These are phyloP conservation scores for Ptychochromis oligacanthus DNA, from an alignment of 2,113 vertebrate genomes.

Conservation along the genomic window DNA sequence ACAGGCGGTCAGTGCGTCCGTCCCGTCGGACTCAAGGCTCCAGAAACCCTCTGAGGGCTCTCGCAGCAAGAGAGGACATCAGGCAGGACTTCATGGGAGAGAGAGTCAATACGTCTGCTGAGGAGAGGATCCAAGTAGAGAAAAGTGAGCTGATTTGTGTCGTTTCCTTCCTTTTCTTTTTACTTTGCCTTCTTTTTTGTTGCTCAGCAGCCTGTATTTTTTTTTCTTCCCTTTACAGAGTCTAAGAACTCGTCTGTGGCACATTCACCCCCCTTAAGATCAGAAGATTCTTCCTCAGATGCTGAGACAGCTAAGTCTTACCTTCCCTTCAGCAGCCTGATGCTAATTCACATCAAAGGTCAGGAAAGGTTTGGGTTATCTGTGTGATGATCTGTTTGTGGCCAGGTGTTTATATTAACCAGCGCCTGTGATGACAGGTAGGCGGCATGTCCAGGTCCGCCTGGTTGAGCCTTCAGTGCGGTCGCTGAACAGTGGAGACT, in stretches of 20 bases:
- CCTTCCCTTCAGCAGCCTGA: slow-evolving; percentile 75
- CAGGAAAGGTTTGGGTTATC: background rate
- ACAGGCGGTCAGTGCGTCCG: slow-evolving; percentile 80
- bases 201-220: background rate
- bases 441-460: slow-evolving; percentile 79
- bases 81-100: slow-evolving; percentile 81
- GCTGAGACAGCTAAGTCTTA: slow-evolving; percentile 26
- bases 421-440: slow-evolving; percentile 68
- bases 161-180: background rate
- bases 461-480: slow-evolving; percentile 75
- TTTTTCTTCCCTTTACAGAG: slow-evolving; percentile 46
- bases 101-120: slow-evolving; percentile 39
- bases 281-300: slow-evolving; percentile 49
- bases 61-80: slow-evolving; percentile 82
- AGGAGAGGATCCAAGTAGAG: slow-evolving; percentile 69
- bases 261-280: slow-evolving; percentile 9
- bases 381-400: background rate
- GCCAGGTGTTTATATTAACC: background rate
- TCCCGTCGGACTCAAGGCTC: slow-evolving; percentile 81
- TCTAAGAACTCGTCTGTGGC: slow-evolving; percentile 69
- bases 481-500: slow-evolving; percentile 84
- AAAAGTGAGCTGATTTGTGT: slow-evolving; percentile 67
- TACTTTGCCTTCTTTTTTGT: background rate
- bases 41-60: slow-evolving; percentile 82
- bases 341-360: slow-evolving; percentile 85